These are phyloP conservation scores for Alosa sapidissima DNA, from an alignment of 2,797 vertebrate species.

Conservation along the genomic window DNA sequence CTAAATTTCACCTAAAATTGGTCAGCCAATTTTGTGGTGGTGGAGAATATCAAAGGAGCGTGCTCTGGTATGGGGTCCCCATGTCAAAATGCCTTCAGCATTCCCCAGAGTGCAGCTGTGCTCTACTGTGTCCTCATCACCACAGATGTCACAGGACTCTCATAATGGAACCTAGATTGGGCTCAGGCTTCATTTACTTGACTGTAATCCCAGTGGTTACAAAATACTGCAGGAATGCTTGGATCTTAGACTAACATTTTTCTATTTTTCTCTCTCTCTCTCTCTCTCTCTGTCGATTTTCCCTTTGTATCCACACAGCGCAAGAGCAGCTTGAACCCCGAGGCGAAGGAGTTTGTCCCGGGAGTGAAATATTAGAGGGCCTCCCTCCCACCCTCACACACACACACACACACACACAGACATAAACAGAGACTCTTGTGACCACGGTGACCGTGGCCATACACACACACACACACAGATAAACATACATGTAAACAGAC, in stretches of 20 bases:
- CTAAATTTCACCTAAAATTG: background rate
- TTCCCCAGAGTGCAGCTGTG: background rate
- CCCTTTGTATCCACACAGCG: slow-evolving; percentile 71
- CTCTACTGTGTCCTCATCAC: background rate
- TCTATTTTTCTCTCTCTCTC: background rate
- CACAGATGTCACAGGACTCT: background rate
- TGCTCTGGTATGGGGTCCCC: background rate
- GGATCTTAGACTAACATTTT: background rate
- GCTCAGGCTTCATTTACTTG: background rate
- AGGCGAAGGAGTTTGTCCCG: slow-evolving; percentile 97
- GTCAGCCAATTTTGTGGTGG: background rate
- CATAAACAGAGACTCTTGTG: slow-evolving; percentile 54
- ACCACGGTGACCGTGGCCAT: slow-evolving; percentile 40
- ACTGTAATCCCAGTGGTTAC: background rate
- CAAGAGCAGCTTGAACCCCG: slow-evolving; percentile 97
- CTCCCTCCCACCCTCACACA: slow-evolving; percentile 69
- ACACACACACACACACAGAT: slow-evolving; percentile 47
- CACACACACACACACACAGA: slow-evolving; percentile 53
- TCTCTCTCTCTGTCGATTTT: background rate
- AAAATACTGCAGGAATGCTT: background rate
- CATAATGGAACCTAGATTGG: background rate
- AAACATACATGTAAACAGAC: slow-evolving; percentile 64
- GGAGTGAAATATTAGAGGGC: slow-evolving; percentile 94
- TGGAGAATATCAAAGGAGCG: background rate
- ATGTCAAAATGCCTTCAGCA: background rate